Base-by-base conservation (phyloP, 2,113 vertebrate genomes). In the Hyla sarda region DNA sequence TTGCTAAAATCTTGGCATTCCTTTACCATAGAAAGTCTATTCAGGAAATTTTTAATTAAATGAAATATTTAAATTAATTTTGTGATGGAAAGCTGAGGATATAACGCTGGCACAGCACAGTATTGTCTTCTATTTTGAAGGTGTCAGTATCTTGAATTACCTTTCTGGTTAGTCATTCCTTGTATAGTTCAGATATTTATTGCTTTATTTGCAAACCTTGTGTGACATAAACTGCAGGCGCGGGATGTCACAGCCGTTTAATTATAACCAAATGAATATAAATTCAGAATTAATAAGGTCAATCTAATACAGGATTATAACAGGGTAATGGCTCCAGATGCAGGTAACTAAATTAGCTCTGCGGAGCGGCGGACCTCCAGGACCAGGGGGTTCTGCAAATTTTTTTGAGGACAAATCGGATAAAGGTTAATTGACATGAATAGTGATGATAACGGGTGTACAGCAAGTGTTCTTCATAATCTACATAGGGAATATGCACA, bases 241-340 rank as follows among this genome's bases (percentile, higher is more conserved):
- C 47, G 54, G 56, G 32, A 58, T 74, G 82, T 71, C 52, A 74
- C 17, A 78, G 76, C 23, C 3, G 41, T 60, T 58, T n/a, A 79
- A 79, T 79, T 79, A 34, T 34, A 16, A 60, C 48, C 21, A 45
- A 60, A 80, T 74, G 82, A 74, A 73, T 45, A 74, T 73, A 83
- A 83, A 83, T 74, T 60, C 28, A 25, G 13, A 52, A 52, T 74
- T 83, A 83, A 83, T 83, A 83, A 83, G 82, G 82, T 83, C 82
- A 83, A 56, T 83, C 50, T 83, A 83, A 83, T 83, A 74, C 19
- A 45, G 52, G 47, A 83, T 71, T 83, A 19, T 73, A 10, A 83
- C 48, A 17, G 45, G 21, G 67, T 56, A 83, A 83, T 73, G 82
- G 32, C 32, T 41, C 32, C 56, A 13, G 41, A 74, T 58, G 82